Percentiles rank a stretch among this genome's conserved stretches.
Evolutionary conservation across 2,888 invertebrate species (phyloP).

Genomic region (Leptothorax acervorum): DNA sequence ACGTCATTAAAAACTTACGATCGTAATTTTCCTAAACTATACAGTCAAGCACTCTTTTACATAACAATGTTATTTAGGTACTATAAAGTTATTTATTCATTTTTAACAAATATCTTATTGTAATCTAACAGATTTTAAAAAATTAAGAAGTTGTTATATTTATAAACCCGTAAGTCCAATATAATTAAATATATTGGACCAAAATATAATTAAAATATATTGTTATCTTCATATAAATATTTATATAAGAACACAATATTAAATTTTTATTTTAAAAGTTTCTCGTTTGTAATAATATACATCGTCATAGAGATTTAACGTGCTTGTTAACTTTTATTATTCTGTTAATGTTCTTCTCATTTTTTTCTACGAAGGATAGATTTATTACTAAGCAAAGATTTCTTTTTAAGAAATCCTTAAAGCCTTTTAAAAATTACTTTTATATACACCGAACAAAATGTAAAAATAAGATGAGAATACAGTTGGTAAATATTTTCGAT

Average conservation of each 20-base stretch:
- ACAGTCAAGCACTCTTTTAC: background rate
- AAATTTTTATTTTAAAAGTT: background rate
- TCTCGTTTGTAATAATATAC: background rate
- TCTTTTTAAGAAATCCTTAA: background rate
- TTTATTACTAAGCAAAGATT: constrained; percentile 6
- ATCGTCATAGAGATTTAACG: background rate
- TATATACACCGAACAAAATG: background rate
- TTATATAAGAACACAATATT: background rate
- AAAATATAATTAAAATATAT: background rate
- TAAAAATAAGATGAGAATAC: background rate
- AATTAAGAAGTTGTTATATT: background rate
- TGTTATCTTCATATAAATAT: background rate
- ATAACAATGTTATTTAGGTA: background rate
- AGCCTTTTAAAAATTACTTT: background rate
- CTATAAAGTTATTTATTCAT: background rate
- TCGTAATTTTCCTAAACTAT: background rate
- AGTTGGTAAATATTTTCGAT: background rate
- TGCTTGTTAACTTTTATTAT: background rate
- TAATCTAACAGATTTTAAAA: background rate
- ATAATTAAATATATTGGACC: background rate
- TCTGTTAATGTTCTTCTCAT: background rate
- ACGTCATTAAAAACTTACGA: background rate
- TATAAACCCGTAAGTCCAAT: background rate
- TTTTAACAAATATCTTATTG: background rate
- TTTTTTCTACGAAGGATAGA: background rate